Evolutionary conservation across 2,113 vertebrate genomes (phyloP).

Genomic region (Nicator chloris): DNA sequence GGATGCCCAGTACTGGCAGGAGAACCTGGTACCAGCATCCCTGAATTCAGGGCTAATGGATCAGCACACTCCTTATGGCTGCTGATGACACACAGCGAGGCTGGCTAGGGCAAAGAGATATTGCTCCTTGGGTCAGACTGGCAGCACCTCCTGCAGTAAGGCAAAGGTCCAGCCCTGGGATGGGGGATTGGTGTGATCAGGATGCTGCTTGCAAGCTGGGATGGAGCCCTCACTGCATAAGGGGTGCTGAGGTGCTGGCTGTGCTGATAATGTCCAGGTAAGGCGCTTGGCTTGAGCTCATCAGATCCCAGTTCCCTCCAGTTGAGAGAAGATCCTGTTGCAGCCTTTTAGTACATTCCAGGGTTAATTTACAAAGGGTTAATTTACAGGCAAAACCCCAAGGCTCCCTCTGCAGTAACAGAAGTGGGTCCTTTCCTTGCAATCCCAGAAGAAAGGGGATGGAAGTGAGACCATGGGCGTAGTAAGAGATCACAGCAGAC

Average conservation of each 20-base stretch:
- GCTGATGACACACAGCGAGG: neutral
- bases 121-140: neutral
- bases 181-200: neutral
- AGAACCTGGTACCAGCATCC: neutral
- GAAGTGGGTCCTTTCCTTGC: neutral
- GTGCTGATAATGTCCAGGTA: neutral
- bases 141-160: neutral
- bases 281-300: neutral
- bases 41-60: fast-evolving
- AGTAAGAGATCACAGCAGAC: neutral
- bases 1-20: neutral
- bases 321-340: neutral
- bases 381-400: neutral
- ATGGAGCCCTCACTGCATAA: neutral
- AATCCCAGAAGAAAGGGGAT: neutral
- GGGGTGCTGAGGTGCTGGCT: neutral
- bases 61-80: fast-evolving
- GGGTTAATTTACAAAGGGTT: neutral
- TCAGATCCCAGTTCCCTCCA: neutral
- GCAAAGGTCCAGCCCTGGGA: neutral
- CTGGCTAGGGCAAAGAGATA: too few species aligned
- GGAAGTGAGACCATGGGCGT: neutral
- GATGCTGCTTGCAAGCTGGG: neutral
- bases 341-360: neutral
- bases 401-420: neutral